Percentiles rank a stretch among this genome's conserved stretches.
These are phyloP conservation scores for Nyctereutes procyonoides DNA, from an alignment of 2,113 vertebrate species.

Conservation along the genomic window DNA sequence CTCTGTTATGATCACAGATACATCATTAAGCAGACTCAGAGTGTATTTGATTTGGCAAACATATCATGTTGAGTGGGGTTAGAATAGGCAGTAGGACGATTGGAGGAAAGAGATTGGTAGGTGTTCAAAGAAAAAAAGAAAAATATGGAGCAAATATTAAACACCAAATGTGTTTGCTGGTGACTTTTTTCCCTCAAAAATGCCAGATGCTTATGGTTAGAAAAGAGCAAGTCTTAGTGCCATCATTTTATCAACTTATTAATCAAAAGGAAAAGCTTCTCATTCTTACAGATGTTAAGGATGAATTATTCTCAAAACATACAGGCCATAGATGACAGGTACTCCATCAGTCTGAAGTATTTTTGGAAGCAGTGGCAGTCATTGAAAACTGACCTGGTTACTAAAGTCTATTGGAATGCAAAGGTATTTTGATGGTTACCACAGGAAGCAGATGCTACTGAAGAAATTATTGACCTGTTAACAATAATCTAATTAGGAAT, in stretches of 20 bases:
- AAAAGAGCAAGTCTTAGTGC: not conserved
- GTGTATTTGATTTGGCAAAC: not conserved
- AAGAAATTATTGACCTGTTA: not conserved
- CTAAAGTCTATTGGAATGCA: not conserved
- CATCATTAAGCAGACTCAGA: not conserved
- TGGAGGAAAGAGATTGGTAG: not conserved
- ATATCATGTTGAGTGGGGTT: not conserved
- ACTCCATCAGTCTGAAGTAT: slow-evolving; percentile 10
- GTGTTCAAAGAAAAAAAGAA: not conserved
- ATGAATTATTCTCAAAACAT: not conserved
- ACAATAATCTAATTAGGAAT: not conserved
- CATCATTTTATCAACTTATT: slow-evolving; percentile 5
- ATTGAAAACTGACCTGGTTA: not conserved
- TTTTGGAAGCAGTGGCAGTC: slow-evolving; percentile 28
- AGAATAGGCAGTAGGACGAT: not conserved
- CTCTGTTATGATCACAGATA: not conserved
- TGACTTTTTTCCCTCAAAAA: not conserved
- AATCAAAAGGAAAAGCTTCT: slow-evolving; percentile 31
- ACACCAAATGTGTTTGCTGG: not conserved
- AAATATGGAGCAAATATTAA: not conserved
- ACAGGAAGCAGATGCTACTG: not conserved
- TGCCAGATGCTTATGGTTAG: slow-evolving; percentile 6
- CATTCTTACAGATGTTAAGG: not conserved
- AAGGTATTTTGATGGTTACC: not conserved
- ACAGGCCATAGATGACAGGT: not conserved